Evolutionary conservation across 1,140 invertebrate species (phyloP), one percentile per base, ranked within the genome.

Genomic region (Drosophila simulans): DNA sequence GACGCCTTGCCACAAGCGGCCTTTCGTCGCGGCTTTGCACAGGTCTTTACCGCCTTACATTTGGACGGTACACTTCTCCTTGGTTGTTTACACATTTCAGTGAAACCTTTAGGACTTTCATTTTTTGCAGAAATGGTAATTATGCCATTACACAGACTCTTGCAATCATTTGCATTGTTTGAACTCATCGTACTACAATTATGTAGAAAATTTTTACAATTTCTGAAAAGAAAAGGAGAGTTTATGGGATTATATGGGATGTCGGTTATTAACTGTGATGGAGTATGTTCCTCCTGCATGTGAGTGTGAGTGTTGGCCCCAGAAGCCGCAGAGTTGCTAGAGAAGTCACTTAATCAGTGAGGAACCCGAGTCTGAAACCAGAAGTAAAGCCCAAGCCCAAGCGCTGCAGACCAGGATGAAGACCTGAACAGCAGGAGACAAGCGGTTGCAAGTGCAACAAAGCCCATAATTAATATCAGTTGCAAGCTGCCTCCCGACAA

Each of bases 391-490:
- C 25, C 11, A 25, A 15, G 5, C 15, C 39, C 39, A n/a, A 25
- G 17, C 12, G 5, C 8, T 11, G 8, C 5, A 13, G 31, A 34
- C 17, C 53, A 15, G 15, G n/a, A 31, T 20, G n/a, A 31, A 42
- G 35, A 13, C 15, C 27, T 48, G 25, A 27, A 17, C n/a, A 15
- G 35, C 20, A 57, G 11, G 48, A 27, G 22, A 42, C 72, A 75
- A 10, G 54, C 40, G 53, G 8, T 59, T 53, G 58, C 27, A 73
- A 60, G 27, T 59, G 66, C 77, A 80, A 69, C 69, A 74, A 80
- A 80, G 77, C 78, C 77, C 77, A 80, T 80, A 80, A 80, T 80
- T 80, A 80, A 80, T 80, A 80, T 80, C 77, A 80, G 70, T 80
- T 80, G 63, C 63, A 75, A 70, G 66, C 66, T 78, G 58, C 54